Evolutionary conservation across 2,113 vertebrate species (phyloP).

Genomic region (Gobiocypris rarus): DNA sequence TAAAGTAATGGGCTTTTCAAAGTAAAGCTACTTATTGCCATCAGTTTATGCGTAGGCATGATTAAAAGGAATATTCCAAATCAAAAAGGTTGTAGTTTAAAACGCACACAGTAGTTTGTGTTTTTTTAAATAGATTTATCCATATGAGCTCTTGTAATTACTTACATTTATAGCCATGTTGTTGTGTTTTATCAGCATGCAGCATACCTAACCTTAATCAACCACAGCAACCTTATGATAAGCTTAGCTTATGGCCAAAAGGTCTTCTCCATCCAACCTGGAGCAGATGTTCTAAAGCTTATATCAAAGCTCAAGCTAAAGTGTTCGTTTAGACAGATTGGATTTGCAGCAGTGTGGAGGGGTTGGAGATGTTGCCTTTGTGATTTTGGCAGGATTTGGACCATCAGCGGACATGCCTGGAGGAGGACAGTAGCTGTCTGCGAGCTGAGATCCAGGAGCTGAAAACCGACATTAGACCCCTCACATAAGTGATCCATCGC

Average conservation of each 20-base stretch:
- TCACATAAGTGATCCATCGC: conserved; percentile 42
- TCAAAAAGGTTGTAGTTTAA: not conserved
- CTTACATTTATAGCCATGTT: conserved; percentile 14
- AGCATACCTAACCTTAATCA: conserved; percentile 18
- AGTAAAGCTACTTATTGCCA: conserved; percentile 10
- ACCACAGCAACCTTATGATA: conserved; percentile 22
- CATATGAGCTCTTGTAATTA: conserved; percentile 27
- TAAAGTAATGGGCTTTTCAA: conserved; percentile 64
- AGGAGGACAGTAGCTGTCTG: conserved; percentile 50
- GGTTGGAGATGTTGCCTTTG: conserved; percentile 24
- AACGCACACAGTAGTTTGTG: not conserved
- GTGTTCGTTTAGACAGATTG: conserved; percentile 35
- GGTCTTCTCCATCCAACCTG: conserved; percentile 25
- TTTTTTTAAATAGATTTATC: not conserved
- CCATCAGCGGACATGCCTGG: conserved; percentile 43
- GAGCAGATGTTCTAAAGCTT: conserved; percentile 30
- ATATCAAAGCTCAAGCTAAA: conserved; percentile 45
- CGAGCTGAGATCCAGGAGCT: conserved; percentile 55
- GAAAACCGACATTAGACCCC: conserved; percentile 52
- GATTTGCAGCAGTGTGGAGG: conserved; percentile 38
- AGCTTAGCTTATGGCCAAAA: conserved; percentile 40
- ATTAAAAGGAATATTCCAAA: conserved; percentile 32
- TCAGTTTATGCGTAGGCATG: conserved; percentile 25
- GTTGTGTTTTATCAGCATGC: conserved; percentile 29
- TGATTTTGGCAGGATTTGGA: conserved; percentile 54